Base-by-base conservation (phyloP, 2,797 vertebrate species). In the Trachops cirrhosus region DNA sequence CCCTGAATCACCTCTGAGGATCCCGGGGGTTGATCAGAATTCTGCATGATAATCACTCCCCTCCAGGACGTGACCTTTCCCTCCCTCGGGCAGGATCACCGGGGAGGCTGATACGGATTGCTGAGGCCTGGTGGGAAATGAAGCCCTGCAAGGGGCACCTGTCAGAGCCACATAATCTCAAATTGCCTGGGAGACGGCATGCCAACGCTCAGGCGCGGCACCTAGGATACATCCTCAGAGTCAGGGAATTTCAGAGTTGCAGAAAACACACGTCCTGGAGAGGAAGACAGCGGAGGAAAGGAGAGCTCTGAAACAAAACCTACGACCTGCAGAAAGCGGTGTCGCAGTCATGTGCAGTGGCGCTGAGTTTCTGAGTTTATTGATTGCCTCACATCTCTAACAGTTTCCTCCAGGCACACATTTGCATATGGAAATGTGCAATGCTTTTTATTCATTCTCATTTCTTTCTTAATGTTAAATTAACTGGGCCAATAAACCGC, bases 401-500 rank as follows among this genome's bases (percentile, higher is more conserved):
- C 39, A 73, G 94, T 91, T 95, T 96, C 97, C 95, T 97, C 86
- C 75, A 91, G 96, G 97, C 97, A 74, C 64, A 91, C 74, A 96
- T 97, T 97, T 97, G 95, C 96, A 97, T 97, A 96, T 96, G 93
- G 94, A 96, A 97, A 97, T 97, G 71, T 32, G 83, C 83, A 88
- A 89, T 83, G 86, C 62, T 89, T 96, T 96, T 95, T 94, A 95
- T 96, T 95, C 96, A 93, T 96, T 91, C 96, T 86, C 15, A 0
- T 95, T 97, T 95, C 94, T 96, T 93, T 95, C 97, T 97, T 96
- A 97, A 96, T 94, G 96, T 91, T 97, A 97, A 96, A 97, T 97
- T 97, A 97, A 97, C 97, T 96, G 96, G 96, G 96, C 86, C 97
- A 97, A 97, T 97, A 97, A 97, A 97, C 96, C 16, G 0, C 91